These are phyloP conservation scores for Leptonema lineaticorne DNA, from an alignment of 1,140 invertebrate genomes.

Conservation along the genomic window DNA sequence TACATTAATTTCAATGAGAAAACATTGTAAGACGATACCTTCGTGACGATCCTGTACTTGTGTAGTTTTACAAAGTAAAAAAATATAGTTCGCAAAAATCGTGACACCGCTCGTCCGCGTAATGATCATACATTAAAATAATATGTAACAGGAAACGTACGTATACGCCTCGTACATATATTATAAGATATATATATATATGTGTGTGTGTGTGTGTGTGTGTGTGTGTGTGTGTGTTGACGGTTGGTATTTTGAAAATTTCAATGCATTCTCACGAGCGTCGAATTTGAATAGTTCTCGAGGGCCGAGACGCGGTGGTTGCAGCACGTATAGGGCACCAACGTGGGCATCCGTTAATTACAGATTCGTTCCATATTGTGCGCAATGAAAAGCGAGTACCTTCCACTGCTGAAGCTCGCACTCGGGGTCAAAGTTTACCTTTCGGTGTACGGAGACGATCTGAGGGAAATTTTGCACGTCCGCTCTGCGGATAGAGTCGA, in stretches of 20 bases:
- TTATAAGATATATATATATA: no score
- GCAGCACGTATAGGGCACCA: conserved; percentile 35
- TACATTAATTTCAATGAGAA: no score
- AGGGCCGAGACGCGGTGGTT: conserved; percentile 19
- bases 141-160: conserved; percentile 29
- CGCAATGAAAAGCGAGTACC: conserved; percentile 35
- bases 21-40: no score
- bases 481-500: conserved; percentile 6
- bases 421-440: conserved; percentile 37
- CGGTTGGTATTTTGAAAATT: conserved; percentile 26
- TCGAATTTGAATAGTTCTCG: conserved; percentile 39
- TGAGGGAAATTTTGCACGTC: conserved; percentile 17
- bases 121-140: conserved; percentile 21
- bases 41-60: no score
- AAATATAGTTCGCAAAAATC: conserved; percentile 22
- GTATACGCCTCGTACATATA: no score
- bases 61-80: no score
- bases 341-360: conserved; percentile 39
- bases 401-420: conserved; percentile 7
- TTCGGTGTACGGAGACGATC: conserved; percentile 32
- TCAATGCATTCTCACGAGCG: conserved; percentile 39
- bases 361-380: conserved; percentile 42
- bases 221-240: neutral
- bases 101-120: conserved; percentile 18
- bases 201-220: no score